phyloP scores from a whole-genome alignment of 1,140 invertebrate genomes.

The Drosophila fuyamai region DNA sequence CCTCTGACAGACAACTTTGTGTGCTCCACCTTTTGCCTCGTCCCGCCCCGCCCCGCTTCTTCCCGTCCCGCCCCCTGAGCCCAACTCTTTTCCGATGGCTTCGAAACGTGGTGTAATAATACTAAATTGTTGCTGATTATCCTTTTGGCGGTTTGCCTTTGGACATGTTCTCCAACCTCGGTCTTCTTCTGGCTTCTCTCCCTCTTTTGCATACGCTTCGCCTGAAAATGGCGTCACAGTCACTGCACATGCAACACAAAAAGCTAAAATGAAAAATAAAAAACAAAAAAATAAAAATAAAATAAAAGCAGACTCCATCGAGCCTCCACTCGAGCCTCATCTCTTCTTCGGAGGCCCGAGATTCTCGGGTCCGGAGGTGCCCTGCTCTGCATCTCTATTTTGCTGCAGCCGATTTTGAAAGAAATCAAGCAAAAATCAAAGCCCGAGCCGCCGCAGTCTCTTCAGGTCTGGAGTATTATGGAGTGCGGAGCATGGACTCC shows the following conservation, averaged over 20 bases:
- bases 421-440: conserved; percentile 84
- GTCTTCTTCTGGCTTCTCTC: conserved; percentile 44
- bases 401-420: conserved; percentile 75
- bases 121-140: conserved; percentile 85
- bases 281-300: conserved; percentile 29
- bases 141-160: conserved; percentile 84
- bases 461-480: conserved; percentile 42
- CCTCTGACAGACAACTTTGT: conserved; percentile 77
- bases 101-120: conserved; percentile 85
- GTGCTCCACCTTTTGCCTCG: conserved; percentile 38
- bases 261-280: conserved; percentile 12
- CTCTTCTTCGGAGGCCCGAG: conserved; percentile 21
- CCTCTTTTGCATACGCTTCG: conserved; percentile 74
- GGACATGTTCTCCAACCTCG: conserved; percentile 58
- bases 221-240: conserved; percentile 80
- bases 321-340: conserved; percentile 34
- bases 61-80: background rate
- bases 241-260: conserved; percentile 58
- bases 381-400: conserved; percentile 77
- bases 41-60: no score
- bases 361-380: conserved; percentile 6
- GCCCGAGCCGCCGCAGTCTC: conserved; percentile 64
- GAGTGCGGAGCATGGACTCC: conserved; percentile 34
- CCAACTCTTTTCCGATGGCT: conserved; percentile 62
- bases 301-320: conserved; percentile 13